Evolutionary conservation across 2,797 vertebrate species (phyloP).

Genomic region (Megaceryle alcyon): DNA sequence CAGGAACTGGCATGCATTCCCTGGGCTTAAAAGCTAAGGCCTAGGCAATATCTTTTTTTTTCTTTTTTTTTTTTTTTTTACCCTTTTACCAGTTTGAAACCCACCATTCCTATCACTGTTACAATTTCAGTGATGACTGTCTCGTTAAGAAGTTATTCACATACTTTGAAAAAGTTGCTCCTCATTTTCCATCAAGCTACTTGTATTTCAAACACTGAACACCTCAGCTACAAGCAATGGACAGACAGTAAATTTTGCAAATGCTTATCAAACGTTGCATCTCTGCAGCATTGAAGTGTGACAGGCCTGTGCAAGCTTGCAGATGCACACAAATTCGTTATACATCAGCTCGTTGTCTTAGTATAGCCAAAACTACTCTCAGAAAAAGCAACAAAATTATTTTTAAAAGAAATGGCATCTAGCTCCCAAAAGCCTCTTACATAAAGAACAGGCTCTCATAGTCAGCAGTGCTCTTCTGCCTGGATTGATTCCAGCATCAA

Average conservation of each 20-base stretch:
- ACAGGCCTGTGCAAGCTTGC: neutral
- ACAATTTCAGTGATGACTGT: neutral
- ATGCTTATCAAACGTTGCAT: neutral
- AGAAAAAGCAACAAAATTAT: neutral
- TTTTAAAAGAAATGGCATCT: neutral
- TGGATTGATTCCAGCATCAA: neutral
- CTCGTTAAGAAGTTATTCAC: neutral
- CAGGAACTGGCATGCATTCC: neutral
- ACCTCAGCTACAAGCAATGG: neutral
- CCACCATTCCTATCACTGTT: neutral
- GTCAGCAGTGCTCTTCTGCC: neutral
- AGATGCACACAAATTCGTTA: neutral
- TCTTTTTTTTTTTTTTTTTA: neutral
- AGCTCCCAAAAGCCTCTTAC: neutral
- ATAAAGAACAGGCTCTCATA: neutral
- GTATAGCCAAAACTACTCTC: neutral
- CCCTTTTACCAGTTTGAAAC: neutral
- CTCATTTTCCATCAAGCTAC: neutral
- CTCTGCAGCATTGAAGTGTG: neutral
- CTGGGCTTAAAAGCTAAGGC: neutral
- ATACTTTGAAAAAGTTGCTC: neutral
- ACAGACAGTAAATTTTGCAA: constrained; percentile 5
- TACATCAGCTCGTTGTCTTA: neutral
- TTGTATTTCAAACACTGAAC: neutral
- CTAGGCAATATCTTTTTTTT: neutral